A percentile compares a stretch with the other conserved stretches of the same genome.
phyloP scores from a whole-genome alignment of 2,888 invertebrate species.

The Gymnoscelis rufifasciata region DNA sequence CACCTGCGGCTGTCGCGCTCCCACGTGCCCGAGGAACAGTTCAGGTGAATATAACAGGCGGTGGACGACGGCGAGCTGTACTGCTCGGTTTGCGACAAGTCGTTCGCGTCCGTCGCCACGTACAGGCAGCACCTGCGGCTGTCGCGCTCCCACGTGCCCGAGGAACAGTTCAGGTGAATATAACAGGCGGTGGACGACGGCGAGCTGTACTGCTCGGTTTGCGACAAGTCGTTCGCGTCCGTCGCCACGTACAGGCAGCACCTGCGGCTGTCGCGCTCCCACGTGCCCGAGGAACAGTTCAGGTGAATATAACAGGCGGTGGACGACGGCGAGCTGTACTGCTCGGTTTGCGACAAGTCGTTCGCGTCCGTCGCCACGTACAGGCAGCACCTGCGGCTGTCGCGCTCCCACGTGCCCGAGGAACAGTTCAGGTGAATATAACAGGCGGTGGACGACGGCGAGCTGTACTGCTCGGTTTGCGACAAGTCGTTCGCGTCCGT shows the following conservation, averaged over 20 bases:
- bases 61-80: slow-evolving; percentile 59
- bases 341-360: slow-evolving; percentile 54
- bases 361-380: slow-evolving; percentile 69
- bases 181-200: slow-evolving; percentile 52
- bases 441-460: slow-evolving; percentile 61
- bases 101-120: slow-evolving; percentile 66
- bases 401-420: slow-evolving; percentile 57
- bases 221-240: slow-evolving; percentile 64
- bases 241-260: slow-evolving; percentile 67
- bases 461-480: slow-evolving; percentile 57
- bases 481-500: slow-evolving; percentile 66
- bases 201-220: slow-evolving; percentile 57
- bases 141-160: slow-evolving; percentile 27
- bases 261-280: slow-evolving; percentile 48
- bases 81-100: slow-evolving; percentile 57
- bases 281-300: slow-evolving; percentile 61
- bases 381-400: slow-evolving; percentile 56
- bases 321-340: slow-evolving; percentile 62
- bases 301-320: no score
- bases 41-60: neutral
- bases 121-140: slow-evolving; percentile 58
- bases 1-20: slow-evolving; percentile 49
- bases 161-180: no score
- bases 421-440: slow-evolving; percentile 62
- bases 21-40: no score